Base-by-base conservation (phyloP, 2,113 vertebrate species). In the Lepisosteus oculatus region DNA sequence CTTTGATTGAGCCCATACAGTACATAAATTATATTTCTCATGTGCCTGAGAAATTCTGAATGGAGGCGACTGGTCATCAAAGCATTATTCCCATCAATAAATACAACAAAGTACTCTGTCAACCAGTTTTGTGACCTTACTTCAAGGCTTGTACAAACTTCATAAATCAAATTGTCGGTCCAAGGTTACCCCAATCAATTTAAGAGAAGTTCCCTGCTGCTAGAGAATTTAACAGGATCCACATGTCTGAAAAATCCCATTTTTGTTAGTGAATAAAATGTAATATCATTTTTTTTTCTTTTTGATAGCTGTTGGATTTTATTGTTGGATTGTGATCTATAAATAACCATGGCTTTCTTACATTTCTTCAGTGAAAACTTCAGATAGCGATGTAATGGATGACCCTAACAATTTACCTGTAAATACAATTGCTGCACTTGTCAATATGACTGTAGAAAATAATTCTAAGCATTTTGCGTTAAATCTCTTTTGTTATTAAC, bases 111-210 rank as follows among this genome's bases (percentile, higher is more conserved):
- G n/a, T 57, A 17, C 17, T 43, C 63, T 41, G 41, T 72, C 54
- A 43, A n/a, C 29, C 29, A 11, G 41, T 13, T 44, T 13, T 54
- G 9, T 72, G 70, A 72, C 70, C 70, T 65, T 65, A 56, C 63
- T 66, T 54, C 62, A 68, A 12, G 61, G 61, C 51, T 71, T 57
- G 51, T 55, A 44, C 51, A 65, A 66, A 55, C 61, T 65, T 72
- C 55, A 72, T 65, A 65, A 72, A 72, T 72, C 70, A 72, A 55
- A 11, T 17, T 14, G 51, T 65, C 70, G 5, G 43, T 65, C 29
- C 47, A 72, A 47, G 62, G 62, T 47, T 72, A 72, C 70, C 70
- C 55, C 61, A 11, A 51, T 55, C 14, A 14, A 47, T 65, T 72
- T 65, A 57, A 54, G 13, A 15, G 63, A 3, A 47, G 70, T 45